Percentiles rank a stretch among this genome's conserved stretches.
Conservation (phyloP, 2,113 vertebrate genomes). For the Bufo bufo region DNA sequence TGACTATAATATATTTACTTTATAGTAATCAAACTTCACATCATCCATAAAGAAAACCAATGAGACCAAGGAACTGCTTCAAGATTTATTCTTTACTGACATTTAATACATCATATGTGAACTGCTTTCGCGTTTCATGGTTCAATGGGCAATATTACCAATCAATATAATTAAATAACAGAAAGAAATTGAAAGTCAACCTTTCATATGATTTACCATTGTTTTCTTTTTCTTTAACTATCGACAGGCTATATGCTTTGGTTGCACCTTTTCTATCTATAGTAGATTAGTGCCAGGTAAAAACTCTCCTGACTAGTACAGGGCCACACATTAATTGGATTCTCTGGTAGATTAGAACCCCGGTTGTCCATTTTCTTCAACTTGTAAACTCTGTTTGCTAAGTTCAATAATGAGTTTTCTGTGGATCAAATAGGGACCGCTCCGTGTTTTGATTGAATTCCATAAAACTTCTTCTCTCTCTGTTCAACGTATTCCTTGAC, state of each 20-base stretch:
- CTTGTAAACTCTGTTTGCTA: constrained; percentile 34
- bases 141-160: constrained; percentile 54
- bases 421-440: constrained; percentile 41
- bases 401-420: constrained; percentile 50
- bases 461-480: constrained; percentile 46
- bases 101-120: constrained; percentile 27
- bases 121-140: constrained; percentile 42
- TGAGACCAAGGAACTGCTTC: constrained; percentile 6
- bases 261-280: constrained; percentile 14
- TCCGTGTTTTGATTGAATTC: constrained; percentile 52
- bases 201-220: constrained; percentile 35
- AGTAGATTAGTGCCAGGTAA: constrained; percentile 31
- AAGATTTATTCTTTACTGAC: constrained; percentile 25
- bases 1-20: constrained; percentile 30
- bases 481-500: not conserved
- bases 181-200: constrained; percentile 45
- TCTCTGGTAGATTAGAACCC: constrained; percentile 49
- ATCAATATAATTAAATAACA: constrained; percentile 58
- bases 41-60: constrained; percentile 23
- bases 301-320: constrained; percentile 38
- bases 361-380: constrained; percentile 52
- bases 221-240: constrained; percentile 22
- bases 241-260: not conserved
- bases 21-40: constrained; percentile 35
- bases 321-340: constrained; percentile 46